Evolutionary conservation across 2,113 vertebrate species (phyloP).

Genomic region (Menura novaehollandiae): DNA sequence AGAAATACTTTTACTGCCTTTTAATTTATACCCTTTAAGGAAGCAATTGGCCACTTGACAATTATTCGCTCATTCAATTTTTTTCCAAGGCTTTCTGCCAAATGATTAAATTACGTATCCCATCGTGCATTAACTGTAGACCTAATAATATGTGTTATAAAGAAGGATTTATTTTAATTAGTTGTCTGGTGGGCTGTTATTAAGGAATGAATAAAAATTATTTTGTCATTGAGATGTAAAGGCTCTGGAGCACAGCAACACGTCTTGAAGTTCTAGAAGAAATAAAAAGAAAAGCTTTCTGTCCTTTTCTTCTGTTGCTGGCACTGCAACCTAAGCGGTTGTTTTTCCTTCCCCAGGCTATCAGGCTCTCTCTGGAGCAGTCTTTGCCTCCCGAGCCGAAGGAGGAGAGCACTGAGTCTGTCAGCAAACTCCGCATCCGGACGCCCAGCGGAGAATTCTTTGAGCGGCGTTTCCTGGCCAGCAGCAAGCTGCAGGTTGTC

Average conservation of each 20-base stretch:
- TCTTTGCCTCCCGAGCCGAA: slow-evolving; percentile 89
- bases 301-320: background rate
- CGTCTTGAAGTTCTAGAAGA: slow-evolving; percentile 32
- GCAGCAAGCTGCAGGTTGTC: slow-evolving; percentile 93
- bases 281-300: background rate
- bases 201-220: slow-evolving; percentile 63
- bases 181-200: slow-evolving; percentile 62
- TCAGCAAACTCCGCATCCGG: slow-evolving; percentile 94
- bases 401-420: slow-evolving; percentile 86
- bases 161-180: slow-evolving; percentile 74
- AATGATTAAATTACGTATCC: slow-evolving; percentile 73
- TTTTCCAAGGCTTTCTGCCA: slow-evolving; percentile 58
- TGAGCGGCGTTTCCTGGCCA: slow-evolving; percentile 93
- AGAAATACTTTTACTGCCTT: slow-evolving; percentile 51
- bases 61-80: slow-evolving; percentile 61
- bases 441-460: slow-evolving; percentile 96
- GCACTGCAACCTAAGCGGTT: background rate
- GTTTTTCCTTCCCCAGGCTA: slow-evolving; percentile 78
- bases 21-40: slow-evolving; percentile 56
- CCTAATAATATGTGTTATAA: slow-evolving; percentile 72
- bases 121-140: slow-evolving; percentile 53
- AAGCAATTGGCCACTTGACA: slow-evolving; percentile 60
- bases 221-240: slow-evolving; percentile 53
- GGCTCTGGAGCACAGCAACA: slow-evolving; percentile 34
- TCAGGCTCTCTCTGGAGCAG: slow-evolving; percentile 94